A percentile compares a stretch with the other conserved stretches of the same genome.
Conservation (phyloP, 2,113 vertebrate species). For the Saimiri boliviensis region DNA sequence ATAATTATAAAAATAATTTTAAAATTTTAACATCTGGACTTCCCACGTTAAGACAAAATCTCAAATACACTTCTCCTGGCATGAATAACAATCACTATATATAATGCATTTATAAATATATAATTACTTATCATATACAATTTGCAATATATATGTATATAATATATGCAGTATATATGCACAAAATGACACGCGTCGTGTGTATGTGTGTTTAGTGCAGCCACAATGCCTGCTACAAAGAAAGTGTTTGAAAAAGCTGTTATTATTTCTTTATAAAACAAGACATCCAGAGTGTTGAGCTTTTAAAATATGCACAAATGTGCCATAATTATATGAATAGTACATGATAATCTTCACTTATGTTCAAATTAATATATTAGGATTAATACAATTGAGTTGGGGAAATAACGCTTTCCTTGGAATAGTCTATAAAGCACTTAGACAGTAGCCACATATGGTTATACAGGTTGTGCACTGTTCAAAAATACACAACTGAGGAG, state of each 20-base stretch:
- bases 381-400: neutral
- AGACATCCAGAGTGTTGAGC: neutral
- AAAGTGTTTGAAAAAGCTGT: neutral
- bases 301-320: neutral
- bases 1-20: too few species aligned
- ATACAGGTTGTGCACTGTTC: accelerated
- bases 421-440: neutral
- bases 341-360: neutral
- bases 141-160: neutral
- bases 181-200: neutral
- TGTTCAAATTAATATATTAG: neutral
- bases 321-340: neutral
- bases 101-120: too few species aligned
- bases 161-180: neutral
- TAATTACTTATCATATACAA: neutral
- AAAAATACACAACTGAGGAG: neutral
- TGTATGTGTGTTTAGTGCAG: neutral
- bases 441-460: neutral
- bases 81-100: too few species aligned
- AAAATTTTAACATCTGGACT: too few species aligned
- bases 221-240: neutral
- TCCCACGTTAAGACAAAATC: too few species aligned
- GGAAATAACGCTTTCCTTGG: neutral
- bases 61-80: too few species aligned
- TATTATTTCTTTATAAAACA: neutral